Percentiles rank a stretch among this genome's conserved stretches.
These are phyloP conservation scores for Ceryle rudis DNA, from an alignment of 2,797 vertebrate genomes.

Conservation along the genomic window DNA sequence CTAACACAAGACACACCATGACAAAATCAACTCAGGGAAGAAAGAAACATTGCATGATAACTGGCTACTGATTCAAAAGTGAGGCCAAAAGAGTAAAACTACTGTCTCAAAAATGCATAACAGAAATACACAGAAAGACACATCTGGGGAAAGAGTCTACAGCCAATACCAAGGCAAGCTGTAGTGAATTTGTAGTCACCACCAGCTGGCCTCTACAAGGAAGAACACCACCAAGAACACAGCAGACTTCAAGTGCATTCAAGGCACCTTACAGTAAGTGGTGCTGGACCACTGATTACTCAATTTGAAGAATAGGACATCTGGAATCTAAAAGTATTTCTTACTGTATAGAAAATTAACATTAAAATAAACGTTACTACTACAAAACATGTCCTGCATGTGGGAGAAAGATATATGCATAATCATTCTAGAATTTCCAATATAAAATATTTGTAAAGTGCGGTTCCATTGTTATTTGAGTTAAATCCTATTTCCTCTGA, in stretches of 20 bases:
- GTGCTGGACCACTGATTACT: not conserved
- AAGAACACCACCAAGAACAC: not conserved
- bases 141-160: not conserved
- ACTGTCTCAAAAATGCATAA: not conserved
- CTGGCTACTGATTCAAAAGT: not conserved
- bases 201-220: not conserved
- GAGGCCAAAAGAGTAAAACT: not conserved
- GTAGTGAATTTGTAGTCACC: not conserved
- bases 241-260: not conserved
- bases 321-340: not conserved
- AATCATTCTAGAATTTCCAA: not conserved
- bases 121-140: not conserved
- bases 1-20: not conserved
- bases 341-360: not conserved
- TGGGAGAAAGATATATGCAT: not conserved
- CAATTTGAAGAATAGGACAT: not conserved
- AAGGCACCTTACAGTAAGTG: not conserved
- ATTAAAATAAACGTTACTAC: not conserved
- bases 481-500: not conserved
- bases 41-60: not conserved
- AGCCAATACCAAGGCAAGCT: not conserved
- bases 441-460: not conserved
- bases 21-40: not conserved
- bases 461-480: not conserved
- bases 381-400: not conserved